These are phyloP conservation scores for Pogonophryne albipinna DNA, from an alignment of 2,797 vertebrate species.

Conservation along the genomic window DNA sequence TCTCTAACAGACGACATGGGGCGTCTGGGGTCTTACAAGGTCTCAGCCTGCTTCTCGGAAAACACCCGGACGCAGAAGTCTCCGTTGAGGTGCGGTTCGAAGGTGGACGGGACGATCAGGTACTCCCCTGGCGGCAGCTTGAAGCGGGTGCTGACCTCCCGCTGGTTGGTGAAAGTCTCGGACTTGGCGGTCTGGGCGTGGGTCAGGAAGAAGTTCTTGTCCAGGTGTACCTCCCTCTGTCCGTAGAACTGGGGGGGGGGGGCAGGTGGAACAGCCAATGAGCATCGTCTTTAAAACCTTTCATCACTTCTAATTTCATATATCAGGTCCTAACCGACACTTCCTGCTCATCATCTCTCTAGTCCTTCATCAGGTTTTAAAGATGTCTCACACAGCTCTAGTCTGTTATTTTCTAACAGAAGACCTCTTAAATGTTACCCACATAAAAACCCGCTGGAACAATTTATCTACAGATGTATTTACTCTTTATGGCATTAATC, in stretches of 20 bases:
- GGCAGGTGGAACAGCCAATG: background rate
- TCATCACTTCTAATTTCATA: too few species aligned
- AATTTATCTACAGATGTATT: too few species aligned
- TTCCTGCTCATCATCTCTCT: too few species aligned
- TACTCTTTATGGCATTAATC: too few species aligned
- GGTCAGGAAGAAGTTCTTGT: conserved; percentile 86
- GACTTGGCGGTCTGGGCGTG: conserved; percentile 82
- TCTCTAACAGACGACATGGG: too few species aligned
- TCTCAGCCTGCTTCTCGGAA: conserved; percentile 87
- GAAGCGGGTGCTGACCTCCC: conserved; percentile 87
- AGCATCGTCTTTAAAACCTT: background rate
- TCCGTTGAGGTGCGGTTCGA: conserved; percentile 86
- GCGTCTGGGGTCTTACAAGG: conserved; percentile 72
- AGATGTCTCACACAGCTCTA: too few species aligned
- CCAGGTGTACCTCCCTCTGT: conserved; percentile 79
- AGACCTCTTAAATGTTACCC: too few species aligned
- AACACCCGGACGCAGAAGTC: conserved; percentile 93
- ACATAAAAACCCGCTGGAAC: too few species aligned
- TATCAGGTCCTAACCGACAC: too few species aligned
- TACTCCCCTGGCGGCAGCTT: conserved; percentile 89
- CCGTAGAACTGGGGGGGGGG: conserved; percentile 74
- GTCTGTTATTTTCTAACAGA: too few species aligned
- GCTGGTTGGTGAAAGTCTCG: conserved; percentile 87
- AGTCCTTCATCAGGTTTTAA: too few species aligned
- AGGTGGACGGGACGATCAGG: conserved; percentile 91